phyloP scores from a whole-genome alignment of 1,140 invertebrate genomes.

The Heliconius eleuchia region DNA sequence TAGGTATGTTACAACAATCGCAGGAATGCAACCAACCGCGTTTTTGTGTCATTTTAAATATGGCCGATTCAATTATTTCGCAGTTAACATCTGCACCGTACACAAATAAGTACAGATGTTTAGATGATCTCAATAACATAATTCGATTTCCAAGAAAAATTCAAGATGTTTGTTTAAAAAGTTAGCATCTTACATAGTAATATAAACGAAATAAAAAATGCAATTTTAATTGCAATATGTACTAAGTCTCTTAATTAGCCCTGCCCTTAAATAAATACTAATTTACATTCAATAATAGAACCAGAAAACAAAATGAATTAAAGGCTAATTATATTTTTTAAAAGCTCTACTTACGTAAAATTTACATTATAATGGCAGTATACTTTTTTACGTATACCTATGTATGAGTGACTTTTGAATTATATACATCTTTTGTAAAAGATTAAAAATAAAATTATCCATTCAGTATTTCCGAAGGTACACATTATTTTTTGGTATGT shows the following conservation, averaged over 20 bases:
- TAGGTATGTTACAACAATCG: no score
- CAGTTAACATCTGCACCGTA: background rate
- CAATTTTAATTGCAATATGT: background rate
- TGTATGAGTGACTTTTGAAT: no score
- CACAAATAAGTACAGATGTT: background rate
- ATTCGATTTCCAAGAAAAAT: background rate
- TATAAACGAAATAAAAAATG: background rate
- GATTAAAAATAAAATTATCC: no score
- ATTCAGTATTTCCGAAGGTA: no score
- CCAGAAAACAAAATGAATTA: background rate
- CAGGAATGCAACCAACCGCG: no score
- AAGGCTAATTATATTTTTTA: background rate
- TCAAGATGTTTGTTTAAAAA: slow-evolving; percentile 1
- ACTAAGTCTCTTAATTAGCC: background rate
- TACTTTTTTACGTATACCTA: background rate
- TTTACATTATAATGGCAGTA: background rate
- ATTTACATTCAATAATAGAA: background rate
- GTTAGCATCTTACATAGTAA: background rate
- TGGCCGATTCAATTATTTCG: background rate
- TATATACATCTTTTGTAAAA: no score
- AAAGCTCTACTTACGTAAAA: background rate
- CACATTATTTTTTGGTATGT: no score
- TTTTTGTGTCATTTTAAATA: slow-evolving; percentile 2
- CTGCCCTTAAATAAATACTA: background rate
- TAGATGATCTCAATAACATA: background rate